Percentiles rank a stretch among this genome's conserved stretches.
phyloP scores from a whole-genome alignment of 2,797 vertebrate genomes.

The Urophycis tenuis region DNA sequence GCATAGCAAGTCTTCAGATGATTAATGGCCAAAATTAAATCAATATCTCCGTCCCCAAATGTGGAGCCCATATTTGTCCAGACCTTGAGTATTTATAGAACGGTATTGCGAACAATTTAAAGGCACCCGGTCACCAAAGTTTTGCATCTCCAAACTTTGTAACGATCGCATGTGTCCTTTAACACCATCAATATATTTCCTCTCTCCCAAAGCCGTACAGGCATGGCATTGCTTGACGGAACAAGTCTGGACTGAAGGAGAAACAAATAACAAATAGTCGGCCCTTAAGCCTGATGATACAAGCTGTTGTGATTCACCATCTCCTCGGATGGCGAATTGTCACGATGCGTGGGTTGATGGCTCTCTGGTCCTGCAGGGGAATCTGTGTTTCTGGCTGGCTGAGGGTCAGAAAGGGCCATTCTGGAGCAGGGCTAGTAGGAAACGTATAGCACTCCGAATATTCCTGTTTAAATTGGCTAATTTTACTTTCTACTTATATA shows the following conservation, averaged over 20 bases:
- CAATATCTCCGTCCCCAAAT: neutral
- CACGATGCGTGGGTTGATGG: neutral
- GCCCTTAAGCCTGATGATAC: neutral
- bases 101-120: neutral
- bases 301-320: neutral
- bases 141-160: neutral
- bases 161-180: neutral
- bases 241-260: neutral
- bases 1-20: neutral
- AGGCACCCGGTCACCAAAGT: neutral
- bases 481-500: neutral
- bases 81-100: neutral
- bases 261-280: neutral
- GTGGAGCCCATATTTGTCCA: neutral
- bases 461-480: neutral
- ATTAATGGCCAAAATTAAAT: constrained; percentile 3
- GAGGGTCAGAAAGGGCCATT: neutral
- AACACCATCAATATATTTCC: too few relatives aligned
- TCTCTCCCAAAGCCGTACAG: neutral
- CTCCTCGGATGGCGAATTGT: neutral
- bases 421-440: neutral
- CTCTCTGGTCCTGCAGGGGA: neutral
- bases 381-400: neutral
- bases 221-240: neutral
- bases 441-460: neutral